Evolutionary conservation across 2,888 invertebrate species (phyloP).

Genomic region (Drosophila seclusa): DNA sequence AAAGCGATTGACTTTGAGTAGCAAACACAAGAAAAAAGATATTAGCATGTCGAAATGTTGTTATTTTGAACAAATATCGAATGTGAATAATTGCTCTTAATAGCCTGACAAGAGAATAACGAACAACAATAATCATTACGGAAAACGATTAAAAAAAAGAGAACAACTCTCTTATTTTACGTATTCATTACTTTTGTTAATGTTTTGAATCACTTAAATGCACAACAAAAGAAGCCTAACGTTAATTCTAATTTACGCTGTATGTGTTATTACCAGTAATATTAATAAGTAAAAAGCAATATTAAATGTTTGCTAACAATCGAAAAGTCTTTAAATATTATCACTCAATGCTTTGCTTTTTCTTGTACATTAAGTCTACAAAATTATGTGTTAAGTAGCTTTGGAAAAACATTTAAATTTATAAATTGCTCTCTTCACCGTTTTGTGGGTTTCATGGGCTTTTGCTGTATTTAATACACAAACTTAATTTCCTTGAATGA

Average conservation of each 20-base stretch:
- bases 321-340: neutral
- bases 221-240: neutral
- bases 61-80: neutral
- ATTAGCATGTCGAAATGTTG: neutral
- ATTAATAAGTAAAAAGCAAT: neutral
- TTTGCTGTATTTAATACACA: neutral
- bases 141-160: neutral
- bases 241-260: neutral
- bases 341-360: neutral
- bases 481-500: neutral
- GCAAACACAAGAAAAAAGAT: neutral
- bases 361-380: neutral
- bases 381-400: neutral
- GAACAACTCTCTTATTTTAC: neutral
- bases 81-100: neutral
- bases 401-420: neutral
- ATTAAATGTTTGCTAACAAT: neutral
- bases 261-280: neutral
- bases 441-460: neutral
- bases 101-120: neutral
- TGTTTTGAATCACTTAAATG: neutral
- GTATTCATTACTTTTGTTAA: neutral
- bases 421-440: neutral
- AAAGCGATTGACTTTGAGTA: conserved; percentile 33
- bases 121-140: neutral